Conservation (phyloP, 2,888 invertebrate genomes). For the Tetranychus truncatus region DNA sequence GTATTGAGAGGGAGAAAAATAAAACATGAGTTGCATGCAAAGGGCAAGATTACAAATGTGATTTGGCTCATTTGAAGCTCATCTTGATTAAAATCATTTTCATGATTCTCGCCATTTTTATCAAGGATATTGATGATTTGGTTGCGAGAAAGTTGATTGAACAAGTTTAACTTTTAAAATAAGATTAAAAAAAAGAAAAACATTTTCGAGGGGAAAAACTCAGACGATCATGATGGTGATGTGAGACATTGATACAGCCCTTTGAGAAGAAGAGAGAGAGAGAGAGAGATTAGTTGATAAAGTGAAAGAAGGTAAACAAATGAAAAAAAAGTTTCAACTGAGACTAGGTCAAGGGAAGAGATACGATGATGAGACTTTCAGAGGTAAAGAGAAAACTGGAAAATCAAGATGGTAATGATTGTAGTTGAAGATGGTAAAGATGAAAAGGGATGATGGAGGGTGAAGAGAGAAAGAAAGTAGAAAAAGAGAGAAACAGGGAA, state of each 20-base stretch:
- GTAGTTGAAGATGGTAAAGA: background rate
- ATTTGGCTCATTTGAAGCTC: background rate
- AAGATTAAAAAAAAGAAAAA: background rate
- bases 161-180: background rate
- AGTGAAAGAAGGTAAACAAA: background rate
- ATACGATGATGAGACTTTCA: background rate
- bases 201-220: background rate
- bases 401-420: background rate
- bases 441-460: background rate
- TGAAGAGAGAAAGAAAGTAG: background rate
- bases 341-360: background rate
- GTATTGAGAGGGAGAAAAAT: background rate
- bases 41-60: no score
- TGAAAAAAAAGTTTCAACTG: background rate
- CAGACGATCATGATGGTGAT: background rate
- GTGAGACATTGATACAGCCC: background rate
- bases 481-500: background rate
- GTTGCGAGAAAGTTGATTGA: background rate
- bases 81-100: background rate
- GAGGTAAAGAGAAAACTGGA: background rate
- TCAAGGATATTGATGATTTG: background rate
- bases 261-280: background rate
- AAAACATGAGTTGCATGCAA: no score
- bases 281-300: background rate
- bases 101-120: background rate